Conservation (phyloP, 2,797 vertebrate species). For the Triplophysa bombifrons region DNA sequence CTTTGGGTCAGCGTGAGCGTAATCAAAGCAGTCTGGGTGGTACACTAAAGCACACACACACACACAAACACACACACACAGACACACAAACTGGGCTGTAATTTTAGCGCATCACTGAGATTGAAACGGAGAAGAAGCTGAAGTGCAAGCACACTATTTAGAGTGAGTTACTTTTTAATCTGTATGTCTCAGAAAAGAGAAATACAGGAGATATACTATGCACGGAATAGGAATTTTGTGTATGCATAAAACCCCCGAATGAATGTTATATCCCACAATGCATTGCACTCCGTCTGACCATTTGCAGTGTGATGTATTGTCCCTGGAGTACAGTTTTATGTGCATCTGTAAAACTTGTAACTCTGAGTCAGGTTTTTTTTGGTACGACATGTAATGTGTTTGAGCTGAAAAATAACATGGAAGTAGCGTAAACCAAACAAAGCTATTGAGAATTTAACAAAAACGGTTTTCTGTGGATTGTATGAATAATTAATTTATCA, state of each 20-base stretch:
- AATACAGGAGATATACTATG: neutral
- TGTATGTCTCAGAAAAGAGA: neutral
- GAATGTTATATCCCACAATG: neutral
- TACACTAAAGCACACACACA: conserved; percentile 19
- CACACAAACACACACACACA: conserved; percentile 35
- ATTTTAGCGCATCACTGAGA: conserved; percentile 54
- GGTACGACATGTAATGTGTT: no score
- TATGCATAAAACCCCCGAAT: neutral
- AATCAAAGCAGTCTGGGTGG: conserved; percentile 60
- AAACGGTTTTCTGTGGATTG: no score
- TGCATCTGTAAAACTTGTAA: no score
- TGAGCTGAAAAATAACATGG: no score
- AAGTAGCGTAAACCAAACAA: no score
- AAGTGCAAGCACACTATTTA: conserved; percentile 35
- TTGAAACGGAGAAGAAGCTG: conserved; percentile 57
- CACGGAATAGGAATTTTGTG: neutral
- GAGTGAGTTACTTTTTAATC: conserved; percentile 5
- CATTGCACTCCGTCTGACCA: neutral
- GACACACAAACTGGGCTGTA: conserved; percentile 53
- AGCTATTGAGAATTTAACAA: no score
- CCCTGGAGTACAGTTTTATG: no score
- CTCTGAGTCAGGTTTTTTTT: no score
- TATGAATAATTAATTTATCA: no score
- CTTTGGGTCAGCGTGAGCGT: conserved; percentile 53
- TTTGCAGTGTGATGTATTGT: no score